A percentile compares a stretch with the other conserved stretches of the same genome.
phyloP scores from a whole-genome alignment of 2,113 vertebrate species.

The Callipepla californica region DNA sequence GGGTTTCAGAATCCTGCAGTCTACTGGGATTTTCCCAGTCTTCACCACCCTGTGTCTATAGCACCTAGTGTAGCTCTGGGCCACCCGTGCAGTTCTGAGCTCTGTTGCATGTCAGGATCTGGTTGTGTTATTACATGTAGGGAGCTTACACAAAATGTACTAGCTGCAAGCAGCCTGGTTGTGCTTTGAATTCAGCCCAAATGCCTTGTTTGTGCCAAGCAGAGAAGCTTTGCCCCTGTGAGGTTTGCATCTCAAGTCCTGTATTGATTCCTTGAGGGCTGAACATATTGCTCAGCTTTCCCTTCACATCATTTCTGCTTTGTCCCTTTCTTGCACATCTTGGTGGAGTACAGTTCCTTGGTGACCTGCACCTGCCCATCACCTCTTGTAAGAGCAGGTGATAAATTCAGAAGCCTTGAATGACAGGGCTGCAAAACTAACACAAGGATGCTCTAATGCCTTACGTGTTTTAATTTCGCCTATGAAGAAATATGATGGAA shows the following conservation, averaged over 20 bases:
- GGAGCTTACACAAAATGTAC: neutral
- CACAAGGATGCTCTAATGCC: neutral
- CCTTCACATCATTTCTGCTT: neutral
- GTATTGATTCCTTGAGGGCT: neutral
- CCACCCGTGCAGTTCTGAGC: rapidly evolving
- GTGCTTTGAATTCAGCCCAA: rapidly evolving
- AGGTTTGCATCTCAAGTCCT: neutral
- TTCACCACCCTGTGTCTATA: neutral
- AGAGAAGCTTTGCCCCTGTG: neutral
- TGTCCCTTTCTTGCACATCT: neutral
- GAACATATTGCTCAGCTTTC: neutral
- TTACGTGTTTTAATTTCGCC: neutral
- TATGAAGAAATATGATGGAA: neutral
- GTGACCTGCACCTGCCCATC: neutral
- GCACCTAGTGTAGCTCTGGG: neutral
- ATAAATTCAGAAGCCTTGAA: neutral
- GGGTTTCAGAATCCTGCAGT: neutral
- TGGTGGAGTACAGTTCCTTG: neutral
- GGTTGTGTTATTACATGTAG: rapidly evolving
- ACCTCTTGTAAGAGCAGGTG: neutral
- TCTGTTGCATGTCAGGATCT: neutral
- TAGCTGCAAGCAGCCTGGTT: neutral
- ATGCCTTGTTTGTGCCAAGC: neutral
- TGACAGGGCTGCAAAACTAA: neutral
- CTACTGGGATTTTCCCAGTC: neutral